phyloP scores from a whole-genome alignment of 2,888 invertebrate genomes.

The Platerodrilus igneus region DNA sequence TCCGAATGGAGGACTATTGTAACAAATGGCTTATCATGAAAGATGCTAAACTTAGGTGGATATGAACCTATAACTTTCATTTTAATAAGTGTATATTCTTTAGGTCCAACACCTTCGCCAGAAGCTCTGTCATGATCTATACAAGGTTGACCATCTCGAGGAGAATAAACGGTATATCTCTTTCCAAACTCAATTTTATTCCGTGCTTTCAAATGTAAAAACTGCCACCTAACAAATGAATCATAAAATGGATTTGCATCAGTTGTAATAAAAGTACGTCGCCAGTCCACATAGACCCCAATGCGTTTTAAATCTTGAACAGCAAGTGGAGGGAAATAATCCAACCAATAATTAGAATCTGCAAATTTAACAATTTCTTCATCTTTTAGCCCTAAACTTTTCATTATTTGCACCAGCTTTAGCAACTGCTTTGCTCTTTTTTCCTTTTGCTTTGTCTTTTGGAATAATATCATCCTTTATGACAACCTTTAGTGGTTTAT shows the following conservation, averaged over 20 bases:
- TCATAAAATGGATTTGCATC: constrained; percentile 97
- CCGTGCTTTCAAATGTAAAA: constrained; percentile 73
- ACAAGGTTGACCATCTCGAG: constrained; percentile 95
- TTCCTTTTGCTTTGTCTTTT: constrained; percentile 88
- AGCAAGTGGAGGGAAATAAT: constrained; percentile 91
- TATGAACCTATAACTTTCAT: constrained; percentile 76
- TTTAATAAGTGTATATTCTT: constrained; percentile 96
- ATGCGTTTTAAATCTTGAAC: constrained; percentile 81
- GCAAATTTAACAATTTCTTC: constrained; percentile 93
- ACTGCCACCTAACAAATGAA: constrained; percentile 98
- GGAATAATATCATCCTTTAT: constrained; percentile 55
- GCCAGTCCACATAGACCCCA: constrained; percentile 96
- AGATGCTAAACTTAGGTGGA: constrained; percentile 65
- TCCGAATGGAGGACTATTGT: too few species aligned
- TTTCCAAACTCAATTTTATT: constrained; percentile 96
- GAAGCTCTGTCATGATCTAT: constrained; percentile 98
- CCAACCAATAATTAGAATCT: constrained; percentile 88
- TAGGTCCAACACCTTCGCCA: constrained; percentile 97
- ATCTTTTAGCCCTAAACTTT: constrained; percentile 80
- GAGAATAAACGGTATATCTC: constrained; percentile 93
- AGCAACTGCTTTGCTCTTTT: constrained; percentile 93
- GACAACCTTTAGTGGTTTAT: constrained; percentile 46
- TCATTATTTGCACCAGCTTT: constrained; percentile 97
- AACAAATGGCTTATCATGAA: too few species aligned
- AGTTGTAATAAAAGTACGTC: constrained; percentile 96